Evolutionary conservation across 23 tunicate species (phyloP).

Genomic region (Ascidia mentula): DNA sequence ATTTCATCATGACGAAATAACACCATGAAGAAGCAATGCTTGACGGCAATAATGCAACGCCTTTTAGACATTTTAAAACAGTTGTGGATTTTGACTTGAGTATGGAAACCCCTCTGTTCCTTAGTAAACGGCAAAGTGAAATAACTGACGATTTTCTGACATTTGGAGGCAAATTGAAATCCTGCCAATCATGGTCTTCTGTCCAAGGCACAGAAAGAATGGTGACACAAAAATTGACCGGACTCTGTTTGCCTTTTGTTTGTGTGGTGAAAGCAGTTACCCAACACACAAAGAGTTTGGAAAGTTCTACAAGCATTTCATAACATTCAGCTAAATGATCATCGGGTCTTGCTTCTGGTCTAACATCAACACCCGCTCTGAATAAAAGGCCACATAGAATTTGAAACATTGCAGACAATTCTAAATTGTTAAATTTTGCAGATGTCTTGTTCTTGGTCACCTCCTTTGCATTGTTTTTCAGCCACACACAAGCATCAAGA

Average conservation of each 20-base stretch:
- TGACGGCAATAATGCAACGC: slow-evolving; percentile 22
- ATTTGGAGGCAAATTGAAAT: slow-evolving; percentile 26
- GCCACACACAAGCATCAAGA: not conserved
- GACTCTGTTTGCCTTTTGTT: not conserved
- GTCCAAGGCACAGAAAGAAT: slow-evolving; percentile 52
- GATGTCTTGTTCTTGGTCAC: not conserved
- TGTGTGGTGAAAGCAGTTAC: not conserved
- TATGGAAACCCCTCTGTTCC: not conserved
- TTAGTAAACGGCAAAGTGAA: slow-evolving; percentile 17
- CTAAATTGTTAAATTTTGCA: not conserved
- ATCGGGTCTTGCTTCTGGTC: not conserved
- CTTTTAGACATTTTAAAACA: slow-evolving; percentile 26
- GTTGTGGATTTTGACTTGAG: not conserved
- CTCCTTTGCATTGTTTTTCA: too few relatives aligned
- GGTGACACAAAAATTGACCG: not conserved
- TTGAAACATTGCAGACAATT: not conserved
- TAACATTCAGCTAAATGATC: not conserved
- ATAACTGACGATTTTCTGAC: slow-evolving; percentile 17
- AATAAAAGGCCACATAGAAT: not conserved
- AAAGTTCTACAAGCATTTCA: not conserved
- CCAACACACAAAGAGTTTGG: slow-evolving; percentile 8
- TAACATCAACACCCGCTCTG: not conserved
- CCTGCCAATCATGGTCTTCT: slow-evolving; percentile 39
- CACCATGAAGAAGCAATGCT: slow-evolving; percentile 38
- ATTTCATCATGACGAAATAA: slow-evolving; percentile 31